Base-by-base conservation (phyloP, 2,797 vertebrate genomes). In the Falco concolor region DNA sequence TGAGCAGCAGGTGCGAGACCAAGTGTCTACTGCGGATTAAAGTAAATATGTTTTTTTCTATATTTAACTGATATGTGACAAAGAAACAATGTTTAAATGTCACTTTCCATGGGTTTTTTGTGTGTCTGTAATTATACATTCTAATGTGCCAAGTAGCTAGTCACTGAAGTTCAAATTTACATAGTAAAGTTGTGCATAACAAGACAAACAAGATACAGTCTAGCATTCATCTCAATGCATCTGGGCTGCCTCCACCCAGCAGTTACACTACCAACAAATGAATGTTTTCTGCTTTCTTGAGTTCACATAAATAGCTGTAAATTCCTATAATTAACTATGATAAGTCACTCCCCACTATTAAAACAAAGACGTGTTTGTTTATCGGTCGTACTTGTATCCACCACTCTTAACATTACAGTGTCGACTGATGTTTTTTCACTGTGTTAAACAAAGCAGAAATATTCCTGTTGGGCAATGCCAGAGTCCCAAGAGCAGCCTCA, bases 281-380 rank as follows among this genome's bases (percentile, higher is more conserved):
- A 98, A 97, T 98, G 98, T 98, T 98, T 98, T 98, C 94, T 98
- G 97, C 97, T 98, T 97, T 98, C 96, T 96, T 94, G 60, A 95
- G 98, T 97, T 98, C 96, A 98, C 97, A 98, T 98, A 98, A 98
- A 98, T 98, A 98, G 97, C 98, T 97, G 96, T 97, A 98, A 98
- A 98, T 98, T 98, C 98, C 97, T 98, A 98, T 98, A 98, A 98
- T 98, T 98, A 98, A 98, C 98, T 96, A 83, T 84, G 97, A 97
- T 97, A 97, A 98, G 97, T 97, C 96, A 97, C 97, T 98, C 97
- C 81, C 93, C 96, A 59, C 97, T 98, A 98, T 97, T 98, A 97
- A 98, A 98, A 98, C 98, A 98, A 98, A 98, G 98, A 98, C 38
- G 3, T 97, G 96, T 98, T 98, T 98, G 98, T 98, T 98, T 98